phyloP scores from a whole-genome alignment of 1,140 invertebrate species.

The Nylanderia fulva region DNA sequence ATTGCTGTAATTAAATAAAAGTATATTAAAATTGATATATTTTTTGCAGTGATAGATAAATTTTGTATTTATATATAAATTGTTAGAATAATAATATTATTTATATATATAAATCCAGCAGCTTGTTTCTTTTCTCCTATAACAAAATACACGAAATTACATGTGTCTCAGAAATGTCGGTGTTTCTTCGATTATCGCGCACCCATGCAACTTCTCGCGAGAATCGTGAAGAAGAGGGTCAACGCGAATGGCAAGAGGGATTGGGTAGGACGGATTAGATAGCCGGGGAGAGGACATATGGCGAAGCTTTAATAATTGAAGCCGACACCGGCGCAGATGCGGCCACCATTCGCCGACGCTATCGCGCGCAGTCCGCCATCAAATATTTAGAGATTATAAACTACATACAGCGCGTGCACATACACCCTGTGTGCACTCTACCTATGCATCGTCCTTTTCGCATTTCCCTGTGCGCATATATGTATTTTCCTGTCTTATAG shows the following conservation, averaged over 20 bases:
- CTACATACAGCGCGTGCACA: constrained; percentile 48
- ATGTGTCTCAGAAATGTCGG: background rate
- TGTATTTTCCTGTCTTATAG: background rate
- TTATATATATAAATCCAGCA: background rate
- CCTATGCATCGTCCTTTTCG: constrained; percentile 37
- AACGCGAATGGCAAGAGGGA: constrained; percentile 31
- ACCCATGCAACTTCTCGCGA: background rate
- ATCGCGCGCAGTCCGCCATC: constrained; percentile 67
- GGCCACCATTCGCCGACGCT: constrained; percentile 57
- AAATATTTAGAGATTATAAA: constrained; percentile 81
- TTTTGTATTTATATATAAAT: background rate
- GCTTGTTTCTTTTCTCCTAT: background rate
- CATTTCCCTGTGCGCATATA: constrained; percentile 3
- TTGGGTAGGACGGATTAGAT: constrained; percentile 56
- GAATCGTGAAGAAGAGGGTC: constrained; percentile 41
- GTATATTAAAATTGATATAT: background rate
- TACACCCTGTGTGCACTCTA: background rate
- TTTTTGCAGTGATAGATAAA: background rate
- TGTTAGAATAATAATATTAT: too few species aligned
- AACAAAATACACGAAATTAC: constrained; percentile 5
- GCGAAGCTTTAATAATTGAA: constrained; percentile 80
- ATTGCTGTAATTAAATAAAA: background rate
- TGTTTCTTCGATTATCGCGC: constrained; percentile 1
- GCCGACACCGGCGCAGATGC: constrained; percentile 78
- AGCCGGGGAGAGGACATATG: constrained; percentile 75